These are phyloP conservation scores for Anguilla obscura DNA, from an alignment of 2,797 vertebrate species.

Conservation along the genomic window DNA sequence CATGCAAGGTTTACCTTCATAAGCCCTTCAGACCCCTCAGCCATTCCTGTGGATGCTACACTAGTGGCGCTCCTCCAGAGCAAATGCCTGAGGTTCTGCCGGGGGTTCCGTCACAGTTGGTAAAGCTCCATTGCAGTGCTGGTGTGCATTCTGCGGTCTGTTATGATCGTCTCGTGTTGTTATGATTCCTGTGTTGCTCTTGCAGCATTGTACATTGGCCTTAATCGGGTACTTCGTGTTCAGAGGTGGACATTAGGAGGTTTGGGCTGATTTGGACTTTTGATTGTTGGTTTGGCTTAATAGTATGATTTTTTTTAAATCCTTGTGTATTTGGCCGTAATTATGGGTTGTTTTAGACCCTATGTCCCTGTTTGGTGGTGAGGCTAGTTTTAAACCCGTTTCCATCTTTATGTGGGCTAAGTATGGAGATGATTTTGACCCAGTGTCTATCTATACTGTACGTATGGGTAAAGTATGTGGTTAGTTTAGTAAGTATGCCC, in stretches of 20 bases:
- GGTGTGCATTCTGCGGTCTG: not conserved
- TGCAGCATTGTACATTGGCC: not conserved
- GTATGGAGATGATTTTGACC: not conserved
- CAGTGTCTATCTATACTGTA: not conserved
- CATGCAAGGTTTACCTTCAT: constrained; percentile 30
- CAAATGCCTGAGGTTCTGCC: constrained; percentile 44
- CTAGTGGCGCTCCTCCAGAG: constrained; percentile 41
- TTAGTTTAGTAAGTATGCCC: not conserved
- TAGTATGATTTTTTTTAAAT: not conserved
- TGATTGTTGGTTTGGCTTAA: not conserved
- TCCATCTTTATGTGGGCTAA: not conserved
- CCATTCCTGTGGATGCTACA: constrained; percentile 36
- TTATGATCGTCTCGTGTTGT: not conserved
- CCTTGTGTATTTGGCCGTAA: not conserved
- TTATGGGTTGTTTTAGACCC: not conserved
- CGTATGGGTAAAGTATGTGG: not conserved
- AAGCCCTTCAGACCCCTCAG: constrained; percentile 37
- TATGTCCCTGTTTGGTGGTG: not conserved
- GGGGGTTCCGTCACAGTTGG: not conserved
- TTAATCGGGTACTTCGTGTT: not conserved
- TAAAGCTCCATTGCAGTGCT: not conserved
- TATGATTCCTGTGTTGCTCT: not conserved
- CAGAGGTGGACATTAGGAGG: not conserved
- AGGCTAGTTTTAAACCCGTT: not conserved
- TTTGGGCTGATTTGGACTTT: not conserved